Conservation (phyloP, 2,888 invertebrate genomes). For the Notocelia uddmanniana region DNA sequence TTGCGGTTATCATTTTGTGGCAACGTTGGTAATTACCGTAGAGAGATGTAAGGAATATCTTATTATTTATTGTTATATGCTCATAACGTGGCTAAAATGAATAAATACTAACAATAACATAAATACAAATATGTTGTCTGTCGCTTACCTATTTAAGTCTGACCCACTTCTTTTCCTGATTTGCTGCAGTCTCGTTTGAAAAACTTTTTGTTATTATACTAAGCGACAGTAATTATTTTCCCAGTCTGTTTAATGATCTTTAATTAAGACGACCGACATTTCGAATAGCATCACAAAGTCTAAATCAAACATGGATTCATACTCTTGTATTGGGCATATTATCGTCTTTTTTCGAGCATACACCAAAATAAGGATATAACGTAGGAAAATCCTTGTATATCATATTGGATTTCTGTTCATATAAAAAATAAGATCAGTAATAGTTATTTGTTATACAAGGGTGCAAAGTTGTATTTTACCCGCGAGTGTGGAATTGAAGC, state of each 20-base stretch:
- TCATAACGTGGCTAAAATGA: background rate
- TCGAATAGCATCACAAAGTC: background rate
- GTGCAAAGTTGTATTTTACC: no score
- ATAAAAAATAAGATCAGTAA: constrained; percentile 33
- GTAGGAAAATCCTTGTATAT: constrained; percentile 1
- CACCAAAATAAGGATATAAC: background rate
- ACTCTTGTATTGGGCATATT: background rate
- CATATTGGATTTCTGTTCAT: constrained; percentile 24
- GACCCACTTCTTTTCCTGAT: background rate
- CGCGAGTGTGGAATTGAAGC: no score
- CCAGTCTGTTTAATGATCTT: background rate
- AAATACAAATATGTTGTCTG: background rate
- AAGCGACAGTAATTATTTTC: background rate
- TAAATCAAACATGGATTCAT: background rate
- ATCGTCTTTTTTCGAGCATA: background rate
- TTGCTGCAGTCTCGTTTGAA: background rate
- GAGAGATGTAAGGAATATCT: constrained; percentile 53
- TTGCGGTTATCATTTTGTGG: constrained; percentile 26
- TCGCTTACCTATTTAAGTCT: no score
- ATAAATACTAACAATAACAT: constrained; percentile 3
- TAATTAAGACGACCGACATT: background rate
- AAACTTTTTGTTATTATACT: background rate
- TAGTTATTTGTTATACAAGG: no score
- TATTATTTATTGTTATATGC: constrained; percentile 51
- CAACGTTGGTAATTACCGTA: constrained; percentile 14